Conservation (phyloP, 2,888 invertebrate genomes). For the Mycalesis mineus region DNA sequence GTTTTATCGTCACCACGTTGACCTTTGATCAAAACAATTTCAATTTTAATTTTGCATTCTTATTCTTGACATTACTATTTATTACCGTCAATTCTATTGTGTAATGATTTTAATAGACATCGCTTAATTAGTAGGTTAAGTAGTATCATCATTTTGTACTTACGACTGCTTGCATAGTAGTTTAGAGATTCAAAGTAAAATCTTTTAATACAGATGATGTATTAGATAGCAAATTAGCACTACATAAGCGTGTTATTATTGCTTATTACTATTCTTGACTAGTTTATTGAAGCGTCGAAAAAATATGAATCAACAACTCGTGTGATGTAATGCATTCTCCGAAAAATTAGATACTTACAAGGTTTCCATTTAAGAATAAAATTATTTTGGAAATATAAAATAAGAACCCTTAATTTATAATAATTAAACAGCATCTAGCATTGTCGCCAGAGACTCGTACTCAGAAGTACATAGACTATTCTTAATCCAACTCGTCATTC, state of each 20-base stretch:
- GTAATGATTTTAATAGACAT: not conserved
- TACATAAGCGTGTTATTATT: not conserved
- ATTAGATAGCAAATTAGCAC: not conserved
- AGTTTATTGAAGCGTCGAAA: not conserved
- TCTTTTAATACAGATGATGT: not conserved
- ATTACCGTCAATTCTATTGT: not conserved
- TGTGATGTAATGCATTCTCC: not conserved
- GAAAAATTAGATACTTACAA: not conserved
- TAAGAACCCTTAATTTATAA: not conserved
- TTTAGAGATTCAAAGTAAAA: not conserved
- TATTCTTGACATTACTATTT: not conserved
- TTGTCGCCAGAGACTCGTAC: not conserved
- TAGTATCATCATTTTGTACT: not conserved
- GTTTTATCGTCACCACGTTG: not conserved
- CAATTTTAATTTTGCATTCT: not conserved
- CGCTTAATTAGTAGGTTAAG: not conserved
- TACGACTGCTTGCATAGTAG: not conserved
- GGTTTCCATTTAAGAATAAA: not conserved
- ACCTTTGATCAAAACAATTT: not conserved
- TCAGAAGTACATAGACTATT: not conserved
- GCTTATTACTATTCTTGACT: not conserved
- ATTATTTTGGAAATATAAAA: not conserved
- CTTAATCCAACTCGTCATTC: slow-evolving; percentile 21
- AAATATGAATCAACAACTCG: not conserved
- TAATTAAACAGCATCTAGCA: not conserved